Evolutionary conservation across 2,888 invertebrate genomes (phyloP).

Genomic region (Acrocyrtus sp.): DNA sequence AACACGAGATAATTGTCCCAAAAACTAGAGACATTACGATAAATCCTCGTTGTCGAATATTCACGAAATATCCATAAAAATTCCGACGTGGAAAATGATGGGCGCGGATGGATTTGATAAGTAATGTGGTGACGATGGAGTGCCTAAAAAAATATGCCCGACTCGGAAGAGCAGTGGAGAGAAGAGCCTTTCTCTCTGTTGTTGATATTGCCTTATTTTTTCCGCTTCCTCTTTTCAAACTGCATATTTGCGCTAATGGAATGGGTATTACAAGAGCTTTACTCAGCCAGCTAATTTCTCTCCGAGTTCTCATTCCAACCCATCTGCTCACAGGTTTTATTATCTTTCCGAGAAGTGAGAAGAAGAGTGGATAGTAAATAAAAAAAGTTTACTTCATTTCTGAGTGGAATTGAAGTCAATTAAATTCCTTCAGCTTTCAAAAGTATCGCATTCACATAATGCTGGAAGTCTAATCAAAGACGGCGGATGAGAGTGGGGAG

Average conservation of each 20-base stretch:
- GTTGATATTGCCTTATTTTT: background rate
- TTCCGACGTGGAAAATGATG: no score
- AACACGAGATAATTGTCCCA: no score
- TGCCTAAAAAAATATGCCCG: background rate
- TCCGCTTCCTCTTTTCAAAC: background rate
- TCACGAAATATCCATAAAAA: no score
- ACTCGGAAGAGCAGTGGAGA: background rate
- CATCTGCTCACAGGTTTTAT: constrained; percentile 26
- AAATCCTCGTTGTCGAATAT: no score
- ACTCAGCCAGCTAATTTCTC: constrained; percentile 16
- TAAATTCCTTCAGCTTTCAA: constrained; percentile 52
- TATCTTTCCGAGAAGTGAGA: constrained; percentile 21
- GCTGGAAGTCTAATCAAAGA: background rate
- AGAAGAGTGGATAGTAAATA: constrained; percentile 41
- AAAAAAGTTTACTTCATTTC: constrained; percentile 48
- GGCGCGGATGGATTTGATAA: no score
- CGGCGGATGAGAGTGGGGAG: constrained; percentile 2
- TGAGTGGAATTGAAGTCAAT: constrained; percentile 42
- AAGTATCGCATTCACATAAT: no score
- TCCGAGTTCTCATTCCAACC: constrained; percentile 16
- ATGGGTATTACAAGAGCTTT: constrained; percentile 6
- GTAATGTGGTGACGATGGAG: no score
- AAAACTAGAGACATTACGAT: no score
- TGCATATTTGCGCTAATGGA: constrained; percentile 1
- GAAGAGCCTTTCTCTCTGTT: background rate